Base-by-base conservation (phyloP, 2,113 vertebrate species). In the Saccopteryx bilineata region DNA sequence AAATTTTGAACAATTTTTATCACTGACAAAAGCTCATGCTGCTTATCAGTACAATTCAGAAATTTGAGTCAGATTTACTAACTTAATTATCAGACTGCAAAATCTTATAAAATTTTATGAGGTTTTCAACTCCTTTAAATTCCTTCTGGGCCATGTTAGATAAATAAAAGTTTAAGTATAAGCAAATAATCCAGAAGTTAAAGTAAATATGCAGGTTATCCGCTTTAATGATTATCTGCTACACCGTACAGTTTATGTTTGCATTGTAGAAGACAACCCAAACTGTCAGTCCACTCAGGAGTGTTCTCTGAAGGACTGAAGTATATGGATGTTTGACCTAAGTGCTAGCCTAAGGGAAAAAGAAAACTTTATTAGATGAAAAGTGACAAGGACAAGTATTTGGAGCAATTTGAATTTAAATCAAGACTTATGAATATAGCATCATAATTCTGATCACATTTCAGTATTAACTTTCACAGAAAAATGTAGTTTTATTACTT, bases 131-230 rank as follows among this genome's bases (percentile, higher is more conserved):
- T 58, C 26, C 10, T 21, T 93, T 54, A 66, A 81, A 91, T 82
- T 82, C 17, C 21, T 69, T 83, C 19, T 68, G 15, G 26, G 26
- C 33, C 33, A 82, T 91, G 72, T 78, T 81, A 86, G 31, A 33
- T 74, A 88, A 96, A 68, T 46, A 39, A 63, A 50, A 39, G 19
- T 82, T 93, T 71, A 76, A 95, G 48, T 66, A 5, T 60, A 9
- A 94, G 46, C 69, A 85, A 92, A 84, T 52, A 85, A 39, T 26
- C 1, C 18, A 87, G 46, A 54, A 65, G 80, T 96, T 96, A 46
- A 58, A 72, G 26, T 72, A 74, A 50, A 39, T 48, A 81, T 26
- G 9, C 48, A 91, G 9, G 18, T 12, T 23, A 26, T 90, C 56
- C 24, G 24, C 28, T 48, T 84, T 58, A n/a, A 1, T 52, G 50